phyloP scores from a whole-genome alignment of 2,888 invertebrate genomes.

The Lacanobia wlatinum region DNA sequence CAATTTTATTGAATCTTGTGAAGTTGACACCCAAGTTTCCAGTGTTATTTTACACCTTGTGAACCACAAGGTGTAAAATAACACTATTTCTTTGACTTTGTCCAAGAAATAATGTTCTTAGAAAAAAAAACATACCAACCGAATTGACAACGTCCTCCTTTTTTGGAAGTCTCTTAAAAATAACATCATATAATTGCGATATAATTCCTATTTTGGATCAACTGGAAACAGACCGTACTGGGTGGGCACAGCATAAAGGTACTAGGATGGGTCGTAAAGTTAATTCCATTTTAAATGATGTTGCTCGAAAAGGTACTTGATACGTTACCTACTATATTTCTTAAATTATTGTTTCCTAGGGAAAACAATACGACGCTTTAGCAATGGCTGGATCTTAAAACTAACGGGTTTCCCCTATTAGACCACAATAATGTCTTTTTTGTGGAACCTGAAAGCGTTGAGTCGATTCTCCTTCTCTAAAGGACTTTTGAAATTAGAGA shows the following conservation, averaged over 20 bases:
- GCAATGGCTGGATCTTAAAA: slow-evolving; percentile 49
- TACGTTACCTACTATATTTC: slow-evolving; percentile 57
- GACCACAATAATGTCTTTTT: slow-evolving; percentile 33
- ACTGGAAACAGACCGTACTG: slow-evolving; percentile 49
- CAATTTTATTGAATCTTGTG: neutral
- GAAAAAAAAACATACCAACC: neutral
- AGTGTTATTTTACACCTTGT: no score
- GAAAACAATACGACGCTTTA: slow-evolving; percentile 53
- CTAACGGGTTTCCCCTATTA: slow-evolving; percentile 46
- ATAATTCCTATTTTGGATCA: slow-evolving; percentile 15
- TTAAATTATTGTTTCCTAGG: slow-evolving; percentile 58
- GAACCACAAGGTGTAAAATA: no score
- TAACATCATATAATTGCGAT: neutral
- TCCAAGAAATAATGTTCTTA: no score
- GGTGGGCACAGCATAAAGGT: slow-evolving; percentile 64
- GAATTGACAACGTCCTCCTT: no score
- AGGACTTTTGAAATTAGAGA: slow-evolving; percentile 43
- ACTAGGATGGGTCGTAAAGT: slow-evolving; percentile 59
- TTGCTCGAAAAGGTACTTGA: slow-evolving; percentile 61
- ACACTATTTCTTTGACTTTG: no score
- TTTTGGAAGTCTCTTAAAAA: no score
- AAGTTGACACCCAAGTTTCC: neutral
- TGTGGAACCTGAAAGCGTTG: slow-evolving; percentile 9
- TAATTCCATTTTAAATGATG: slow-evolving; percentile 62
- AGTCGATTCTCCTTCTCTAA: slow-evolving; percentile 6